A percentile compares a stretch with the other conserved stretches of the same genome.
Conservation (phyloP, 2,113 vertebrate species). For the Tenebrosternarchus preto region DNA sequence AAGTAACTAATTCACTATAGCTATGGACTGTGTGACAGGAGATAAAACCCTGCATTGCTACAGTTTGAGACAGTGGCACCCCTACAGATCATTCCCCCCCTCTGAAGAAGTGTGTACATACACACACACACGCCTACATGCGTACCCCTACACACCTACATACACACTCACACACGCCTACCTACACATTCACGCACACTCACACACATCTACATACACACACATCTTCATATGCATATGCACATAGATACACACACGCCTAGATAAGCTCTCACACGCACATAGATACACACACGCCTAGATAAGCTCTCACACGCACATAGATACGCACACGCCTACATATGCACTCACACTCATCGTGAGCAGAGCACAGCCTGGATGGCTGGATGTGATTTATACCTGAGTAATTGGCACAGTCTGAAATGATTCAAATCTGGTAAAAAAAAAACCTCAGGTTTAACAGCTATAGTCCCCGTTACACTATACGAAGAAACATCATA, state of each 20-base stretch:
- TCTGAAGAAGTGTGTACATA: conserved; percentile 42
- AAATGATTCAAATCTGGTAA: conserved; percentile 56
- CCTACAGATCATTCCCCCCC: conserved; percentile 52
- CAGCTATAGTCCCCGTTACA: not conserved
- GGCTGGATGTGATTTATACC: conserved; percentile 59
- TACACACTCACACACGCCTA: too few species aligned
- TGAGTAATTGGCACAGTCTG: conserved; percentile 56
- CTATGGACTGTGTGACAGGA: conserved; percentile 56
- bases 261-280: conserved; percentile 11
- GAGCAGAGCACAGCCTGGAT: conserved; percentile 48
- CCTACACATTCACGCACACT: conserved; percentile 20
- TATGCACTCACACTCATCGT: conserved; percentile 18
- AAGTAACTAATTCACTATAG: not conserved
- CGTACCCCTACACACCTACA: conserved; percentile 5
- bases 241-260: conserved; percentile 39
- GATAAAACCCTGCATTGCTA: conserved; percentile 36
- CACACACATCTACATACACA: conserved; percentile 27
- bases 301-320: conserved; percentile 14
- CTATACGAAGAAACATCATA: not conserved
- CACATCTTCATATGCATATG: not conserved
- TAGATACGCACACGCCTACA: conserved; percentile 32
- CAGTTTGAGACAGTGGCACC: conserved; percentile 5
- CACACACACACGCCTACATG: conserved; percentile 33
- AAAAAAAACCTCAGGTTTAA: not conserved
- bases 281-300: conserved; percentile 34